Evolutionary conservation across 2,113 vertebrate species (phyloP), one percentile per base, ranked within the genome.

Genomic region (Crotalus horridus): DNA sequence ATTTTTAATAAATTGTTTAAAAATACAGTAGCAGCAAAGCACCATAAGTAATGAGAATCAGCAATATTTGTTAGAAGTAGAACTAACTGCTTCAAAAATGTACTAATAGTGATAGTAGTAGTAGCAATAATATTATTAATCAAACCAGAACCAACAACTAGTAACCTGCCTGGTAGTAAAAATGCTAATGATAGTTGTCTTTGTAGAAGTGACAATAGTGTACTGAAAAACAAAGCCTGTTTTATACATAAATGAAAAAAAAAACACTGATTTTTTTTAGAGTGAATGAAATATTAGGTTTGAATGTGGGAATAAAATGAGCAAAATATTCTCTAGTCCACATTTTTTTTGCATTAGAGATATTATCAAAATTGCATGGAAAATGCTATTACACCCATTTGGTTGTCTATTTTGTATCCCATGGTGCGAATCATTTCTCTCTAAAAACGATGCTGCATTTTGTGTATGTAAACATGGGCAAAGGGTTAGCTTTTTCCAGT

Each of bases 351-450:
- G 89, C 26, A n/a, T 95, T 96, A 95, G 93, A 94, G 94, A 95
- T 94, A 90, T 94, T 96, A 92, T 88, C 59, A 89, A 33, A 93
- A 96, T 94, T 55, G 74, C 91, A 92, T 93, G 87, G 92, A 95
- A 96, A 96, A 96, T 94, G 93, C 90, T 91, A 91, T 59, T 88
- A 88, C 86, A 96, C 95, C 43, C 61, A 95, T 90, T 90, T 89
- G 92, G 92, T 94, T 93, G 56, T 94, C 89, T 15, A 0, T 89
- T 96, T 92, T 87, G 85, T 91, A 56, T 94, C 94, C 94, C 93
- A 95, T 93, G 93, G 94, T 96, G 94, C 94, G 93, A 92, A 43
- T 93, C 88, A 94, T 95, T 95, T 95, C 89, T 43, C 95, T 85
- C 17, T 87, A 55, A 94, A 95, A 93, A 94, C 95, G 4, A 56